Base-by-base conservation (phyloP, 2,797 vertebrate species). In the Geotrypetes seraphini region DNA sequence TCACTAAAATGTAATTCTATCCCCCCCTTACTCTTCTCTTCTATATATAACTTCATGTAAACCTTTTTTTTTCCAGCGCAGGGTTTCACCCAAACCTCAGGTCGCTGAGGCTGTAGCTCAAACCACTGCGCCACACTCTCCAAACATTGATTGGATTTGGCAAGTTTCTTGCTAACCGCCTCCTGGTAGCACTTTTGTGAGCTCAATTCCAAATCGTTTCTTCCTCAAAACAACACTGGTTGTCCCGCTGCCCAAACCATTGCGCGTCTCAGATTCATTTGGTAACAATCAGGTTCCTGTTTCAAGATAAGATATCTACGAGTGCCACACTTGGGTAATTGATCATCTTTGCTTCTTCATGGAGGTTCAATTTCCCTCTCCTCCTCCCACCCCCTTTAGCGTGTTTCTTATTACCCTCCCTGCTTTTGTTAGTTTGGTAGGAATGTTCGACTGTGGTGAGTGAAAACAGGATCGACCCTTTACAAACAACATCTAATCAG, bases 241-340 rank as follows among this genome's bases (percentile, higher is more conserved):
- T 75, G 12, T 23, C 22, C 30, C n/a, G n/a, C 20, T 10, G 22
- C 16, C 21, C 60, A 71, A 70, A 73, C 71, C 65, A 66, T 56
- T 64, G n/a, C 48, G 25, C 60, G 75, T 66, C 78, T 73, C 53
- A 73, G 54, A 40, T 33, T 46, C 91, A 91, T 93, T 96, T 94
- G 91, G 90, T 91, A 95, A 79, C 86, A 91, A 96, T 94, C 88
- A 93, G 81, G 49, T 71, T 69, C 74, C 81, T 89, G 88, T 91
- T 91, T 91, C 74, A 81, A 79, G 89, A 92, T 92, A 91, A 90
- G 85, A 85, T 91, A 90, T 91, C 89, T 90, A 81, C 66, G 71
- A 83, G 77, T 63, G 55, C 64, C 70, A 65, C 78, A 83, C 83
- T 73, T 77, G 80, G 71, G 81, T 92, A 91, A 92, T 90, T 92